A percentile compares a stretch with the other conserved stretches of the same genome.
These are phyloP conservation scores for Sarcophaga subvicina DNA, from an alignment of 2,888 invertebrate genomes.

Conservation along the genomic window DNA sequence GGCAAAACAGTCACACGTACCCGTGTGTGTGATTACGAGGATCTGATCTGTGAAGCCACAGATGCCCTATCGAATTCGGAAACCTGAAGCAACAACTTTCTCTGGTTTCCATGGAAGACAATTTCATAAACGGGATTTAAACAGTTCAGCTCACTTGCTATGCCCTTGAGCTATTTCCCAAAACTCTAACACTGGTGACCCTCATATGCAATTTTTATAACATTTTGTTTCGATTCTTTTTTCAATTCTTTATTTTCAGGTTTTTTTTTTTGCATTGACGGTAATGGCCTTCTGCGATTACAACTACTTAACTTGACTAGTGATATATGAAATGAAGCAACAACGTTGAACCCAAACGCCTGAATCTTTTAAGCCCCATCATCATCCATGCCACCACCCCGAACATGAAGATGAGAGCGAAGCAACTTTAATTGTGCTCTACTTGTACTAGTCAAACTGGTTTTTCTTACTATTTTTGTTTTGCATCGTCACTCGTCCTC, in stretches of 20 bases:
- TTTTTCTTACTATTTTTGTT: constrained; percentile 37
- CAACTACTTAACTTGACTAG: constrained; percentile 66
- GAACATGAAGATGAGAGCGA: constrained; percentile 52
- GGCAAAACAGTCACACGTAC: too few species aligned
- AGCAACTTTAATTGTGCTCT: constrained; percentile 57
- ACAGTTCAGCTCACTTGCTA: too few species aligned
- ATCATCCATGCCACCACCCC: too few species aligned
- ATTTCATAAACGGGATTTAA: too few species aligned
- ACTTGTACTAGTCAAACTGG: constrained; percentile 62
- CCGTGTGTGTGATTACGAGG: too few species aligned
- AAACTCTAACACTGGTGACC: background rate
- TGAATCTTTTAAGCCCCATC: background rate
- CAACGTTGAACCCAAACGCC: constrained; percentile 14
- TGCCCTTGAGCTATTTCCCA: too few species aligned
- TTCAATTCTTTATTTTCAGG: background rate
- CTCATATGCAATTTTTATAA: background rate
- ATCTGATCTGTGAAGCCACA: too few species aligned
- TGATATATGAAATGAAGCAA: constrained; percentile 56
- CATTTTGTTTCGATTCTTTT: background rate
- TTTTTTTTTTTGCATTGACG: constrained; percentile 32
- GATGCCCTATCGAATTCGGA: too few species aligned
- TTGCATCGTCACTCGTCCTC: too few species aligned
- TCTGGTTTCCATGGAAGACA: too few species aligned
- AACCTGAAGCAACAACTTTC: too few species aligned
- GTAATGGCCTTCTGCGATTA: constrained; percentile 67